Base-by-base conservation (phyloP, 2,797 vertebrate species). In the Danio kyathit region DNA sequence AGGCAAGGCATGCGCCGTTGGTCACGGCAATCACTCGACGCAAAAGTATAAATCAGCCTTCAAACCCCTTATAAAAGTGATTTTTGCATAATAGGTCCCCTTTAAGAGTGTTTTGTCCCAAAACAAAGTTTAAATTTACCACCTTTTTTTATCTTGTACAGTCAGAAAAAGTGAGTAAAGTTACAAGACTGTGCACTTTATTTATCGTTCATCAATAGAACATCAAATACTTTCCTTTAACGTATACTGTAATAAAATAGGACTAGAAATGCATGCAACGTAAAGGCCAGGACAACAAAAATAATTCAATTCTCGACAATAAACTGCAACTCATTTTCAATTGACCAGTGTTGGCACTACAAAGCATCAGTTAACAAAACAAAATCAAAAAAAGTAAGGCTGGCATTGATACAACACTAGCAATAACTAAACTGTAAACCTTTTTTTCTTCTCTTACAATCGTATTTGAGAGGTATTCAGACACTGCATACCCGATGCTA, bases 181-280 rank as follows among this genome's bases (percentile, higher is more conserved):
- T 56, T 69, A 79, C 43, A 79, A 85, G 48, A 48, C 56, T n/a
- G 81, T 83, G 40, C 49, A 44, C 40, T 83, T 74, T 16, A 49
- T 83, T 79, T 81, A 54, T 88, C 66, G 54, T 82, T 84, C 66
- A 48, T 85, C 82, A 74, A 84, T 74, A 83, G 79, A 87, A 87
- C 83, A 84, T 75, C 76, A 84, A 86, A 84, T 71, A 72, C 52
- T 79, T 60, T 83, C 79, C 16, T 59, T 63, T 13, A 77, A 67
- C 74, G 61, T 82, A 73, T 76, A 82, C 63, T 54, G 80, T 83
- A 83, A 80, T 84, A 83, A 84, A 86, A 84, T 66, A 14, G 78
- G 72, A 76, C 80, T 78, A 83, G 41, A 86, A 74, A 76, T 40
- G 75, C 78, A 84, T 85, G 82, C 84, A 82, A 69, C 61, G 61